phyloP scores from a whole-genome alignment of 2,888 invertebrate genomes.

The Uloborus plumipes region DNA sequence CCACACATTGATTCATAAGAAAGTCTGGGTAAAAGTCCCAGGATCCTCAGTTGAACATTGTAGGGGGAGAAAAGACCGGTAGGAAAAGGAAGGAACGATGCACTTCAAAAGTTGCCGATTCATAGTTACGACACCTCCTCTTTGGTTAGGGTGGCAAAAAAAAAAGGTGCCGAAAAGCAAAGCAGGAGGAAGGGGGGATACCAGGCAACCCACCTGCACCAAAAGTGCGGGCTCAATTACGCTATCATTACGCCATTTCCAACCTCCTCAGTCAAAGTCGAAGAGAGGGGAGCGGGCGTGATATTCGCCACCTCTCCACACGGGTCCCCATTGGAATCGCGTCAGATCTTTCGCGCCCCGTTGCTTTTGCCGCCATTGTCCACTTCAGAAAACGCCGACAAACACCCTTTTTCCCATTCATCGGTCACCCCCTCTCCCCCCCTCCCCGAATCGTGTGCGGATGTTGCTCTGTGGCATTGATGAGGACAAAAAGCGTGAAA shows the following conservation, averaged over 20 bases:
- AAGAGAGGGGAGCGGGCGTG: conserved; percentile 22
- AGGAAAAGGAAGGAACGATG: no score
- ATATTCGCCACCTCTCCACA: conserved; percentile 48
- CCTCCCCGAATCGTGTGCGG: no score
- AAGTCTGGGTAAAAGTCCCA: no score
- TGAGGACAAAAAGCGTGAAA: conserved; percentile 1
- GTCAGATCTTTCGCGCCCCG: conserved; percentile 56
- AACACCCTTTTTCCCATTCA: neutral
- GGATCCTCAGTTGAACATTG: no score
- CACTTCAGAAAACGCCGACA: conserved; percentile 51
- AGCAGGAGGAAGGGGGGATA: neutral
- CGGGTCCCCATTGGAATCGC: conserved; percentile 46
- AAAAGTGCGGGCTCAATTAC: conserved; percentile 55
- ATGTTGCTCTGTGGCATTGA: no score
- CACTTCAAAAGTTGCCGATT: no score
- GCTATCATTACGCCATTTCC: conserved; percentile 60
- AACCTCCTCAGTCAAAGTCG: neutral
- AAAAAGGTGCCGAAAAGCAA: conserved; percentile 1
- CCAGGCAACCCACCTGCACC: neutral
- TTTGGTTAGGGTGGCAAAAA: neutral
- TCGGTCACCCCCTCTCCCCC: no score
- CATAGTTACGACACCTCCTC: no score
- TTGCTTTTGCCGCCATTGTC: conserved; percentile 59
- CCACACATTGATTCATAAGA: no score
- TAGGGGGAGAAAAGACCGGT: no score